Conservation (phyloP, 2,888 invertebrate species). For the Enoplolaimus lenunculus region DNA sequence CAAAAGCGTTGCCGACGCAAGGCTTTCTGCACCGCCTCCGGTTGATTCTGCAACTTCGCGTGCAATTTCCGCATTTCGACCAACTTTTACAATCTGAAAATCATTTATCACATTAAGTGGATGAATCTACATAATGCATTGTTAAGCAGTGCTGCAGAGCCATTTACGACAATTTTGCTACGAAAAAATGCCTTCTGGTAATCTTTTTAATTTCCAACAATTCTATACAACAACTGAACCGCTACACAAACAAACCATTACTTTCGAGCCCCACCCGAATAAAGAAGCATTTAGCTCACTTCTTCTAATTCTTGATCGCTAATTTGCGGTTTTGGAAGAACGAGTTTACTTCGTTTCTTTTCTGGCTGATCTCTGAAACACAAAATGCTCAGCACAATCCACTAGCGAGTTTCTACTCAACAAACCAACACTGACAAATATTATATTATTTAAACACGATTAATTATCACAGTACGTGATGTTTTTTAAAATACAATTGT, state of each 20-base stretch:
- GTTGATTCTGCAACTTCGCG: conserved; percentile 67
- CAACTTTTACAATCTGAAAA: conserved; percentile 71
- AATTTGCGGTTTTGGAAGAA: conserved; percentile 89
- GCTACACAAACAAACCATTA: no score
- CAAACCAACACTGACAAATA: no score
- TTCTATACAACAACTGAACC: no score
- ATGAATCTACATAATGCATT: no score
- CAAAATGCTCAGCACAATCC: neutral
- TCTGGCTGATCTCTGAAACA: conserved; percentile 55
- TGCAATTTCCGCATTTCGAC: conserved; percentile 50
- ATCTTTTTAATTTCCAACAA: neutral
- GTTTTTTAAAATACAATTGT: no score
- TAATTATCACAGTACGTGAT: no score
- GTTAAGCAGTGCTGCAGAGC: no score
- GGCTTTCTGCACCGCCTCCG: conserved; percentile 47
- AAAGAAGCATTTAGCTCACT: no score
- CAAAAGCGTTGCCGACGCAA: conserved; percentile 68
- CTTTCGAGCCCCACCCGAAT: no score
- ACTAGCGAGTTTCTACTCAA: no score
- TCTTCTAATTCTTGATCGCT: conserved; percentile 59
- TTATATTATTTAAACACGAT: no score
- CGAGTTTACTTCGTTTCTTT: conserved; percentile 81
- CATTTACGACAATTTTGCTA: conserved; percentile 4
- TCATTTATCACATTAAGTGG: no score
- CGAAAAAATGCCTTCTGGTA: neutral